A percentile compares a stretch with the other conserved stretches of the same genome.
phyloP scores from a whole-genome alignment of 2,797 vertebrate genomes.

The Acomys russatus region DNA sequence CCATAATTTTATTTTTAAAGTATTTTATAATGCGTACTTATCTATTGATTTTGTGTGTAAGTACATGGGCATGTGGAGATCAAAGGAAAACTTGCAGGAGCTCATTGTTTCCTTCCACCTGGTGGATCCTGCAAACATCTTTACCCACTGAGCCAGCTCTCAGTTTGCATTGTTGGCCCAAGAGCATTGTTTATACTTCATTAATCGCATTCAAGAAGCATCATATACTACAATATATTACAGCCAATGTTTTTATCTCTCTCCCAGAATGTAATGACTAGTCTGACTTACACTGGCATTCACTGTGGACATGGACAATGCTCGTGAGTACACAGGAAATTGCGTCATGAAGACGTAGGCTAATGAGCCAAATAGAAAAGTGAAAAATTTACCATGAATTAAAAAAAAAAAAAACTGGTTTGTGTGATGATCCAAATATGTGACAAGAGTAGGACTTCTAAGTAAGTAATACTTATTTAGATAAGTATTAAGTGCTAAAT shows the following conservation, averaged over 20 bases:
- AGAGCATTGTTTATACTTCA: background rate
- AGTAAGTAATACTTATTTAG: too few species aligned
- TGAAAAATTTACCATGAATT: slow-evolving; percentile 7
- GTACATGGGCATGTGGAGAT: background rate
- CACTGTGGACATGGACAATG: rapidly evolving
- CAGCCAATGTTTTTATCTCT: background rate
- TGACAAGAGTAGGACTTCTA: background rate
- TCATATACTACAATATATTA: background rate
- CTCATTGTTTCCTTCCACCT: background rate
- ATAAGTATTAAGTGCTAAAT: too few species aligned
- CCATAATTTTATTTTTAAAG: background rate
- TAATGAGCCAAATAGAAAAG: slow-evolving; percentile 1
- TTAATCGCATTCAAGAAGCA: background rate
- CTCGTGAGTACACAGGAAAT: background rate
- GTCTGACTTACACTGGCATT: background rate
- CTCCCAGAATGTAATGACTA: background rate
- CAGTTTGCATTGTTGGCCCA: background rate
- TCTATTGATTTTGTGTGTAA: background rate
- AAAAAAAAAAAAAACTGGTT: background rate
- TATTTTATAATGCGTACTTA: background rate
- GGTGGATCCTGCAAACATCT: background rate
- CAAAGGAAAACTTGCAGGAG: background rate
- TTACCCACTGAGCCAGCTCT: background rate
- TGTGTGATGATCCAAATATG: slow-evolving; percentile 14
- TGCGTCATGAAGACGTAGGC: background rate